Conservation (phyloP, 2,797 vertebrate genomes). For the Molossus alvarezi region DNA sequence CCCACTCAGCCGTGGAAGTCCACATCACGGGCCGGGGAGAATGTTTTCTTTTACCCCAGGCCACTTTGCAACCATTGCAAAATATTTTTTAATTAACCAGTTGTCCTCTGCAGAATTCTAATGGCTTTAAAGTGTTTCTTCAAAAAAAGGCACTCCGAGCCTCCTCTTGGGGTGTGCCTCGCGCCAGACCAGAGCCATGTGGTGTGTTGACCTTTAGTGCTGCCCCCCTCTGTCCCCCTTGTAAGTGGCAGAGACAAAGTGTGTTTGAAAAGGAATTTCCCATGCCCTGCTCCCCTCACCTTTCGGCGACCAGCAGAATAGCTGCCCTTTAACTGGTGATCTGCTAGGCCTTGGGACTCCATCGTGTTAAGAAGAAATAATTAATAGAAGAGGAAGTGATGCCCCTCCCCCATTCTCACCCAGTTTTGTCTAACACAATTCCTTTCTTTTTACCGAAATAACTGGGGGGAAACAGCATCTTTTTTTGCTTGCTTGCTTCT, state of each 20-base stretch:
- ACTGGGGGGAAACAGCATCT: conserved; percentile 46
- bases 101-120: conserved; percentile 63
- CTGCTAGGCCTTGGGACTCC: conserved; percentile 62
- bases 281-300: conserved; percentile 73
- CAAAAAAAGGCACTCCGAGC: neutral
- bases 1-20: conserved; percentile 5
- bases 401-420: no score
- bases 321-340: conserved; percentile 63
- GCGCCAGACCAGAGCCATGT: conserved; percentile 44
- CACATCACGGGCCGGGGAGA: conserved; percentile 3
- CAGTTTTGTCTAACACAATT: neutral
- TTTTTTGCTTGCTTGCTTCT: conserved; percentile 18
- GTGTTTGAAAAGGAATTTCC: conserved; percentile 85
- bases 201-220: conserved; percentile 68
- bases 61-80: conserved; percentile 74
- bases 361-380: conserved; percentile 64
- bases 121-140: conserved; percentile 73
- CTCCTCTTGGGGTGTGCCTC: conserved; percentile 20
- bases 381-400: conserved; percentile 63
- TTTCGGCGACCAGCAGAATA: conserved; percentile 68
- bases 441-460: conserved; percentile 76
- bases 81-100: conserved; percentile 64
- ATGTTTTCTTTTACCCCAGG: conserved; percentile 61
- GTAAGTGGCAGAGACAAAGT: conserved; percentile 66
- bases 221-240: neutral